Percentiles rank a stretch among this genome's conserved stretches.
Evolutionary conservation across 2,888 invertebrate species (phyloP).

Genomic region (Erebia palarica): DNA sequence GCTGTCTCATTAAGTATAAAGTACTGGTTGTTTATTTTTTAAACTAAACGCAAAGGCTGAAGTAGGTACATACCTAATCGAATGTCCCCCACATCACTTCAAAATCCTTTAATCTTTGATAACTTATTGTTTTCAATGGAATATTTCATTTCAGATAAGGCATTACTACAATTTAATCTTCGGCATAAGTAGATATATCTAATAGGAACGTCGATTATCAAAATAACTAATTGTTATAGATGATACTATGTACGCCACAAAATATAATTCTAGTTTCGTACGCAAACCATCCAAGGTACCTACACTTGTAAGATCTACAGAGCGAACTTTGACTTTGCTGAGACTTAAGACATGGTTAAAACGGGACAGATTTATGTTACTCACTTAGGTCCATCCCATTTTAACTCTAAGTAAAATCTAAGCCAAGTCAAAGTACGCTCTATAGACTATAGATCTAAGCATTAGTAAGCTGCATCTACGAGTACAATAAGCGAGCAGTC

Average conservation of each 20-base stretch:
- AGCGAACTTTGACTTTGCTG: too few relatives aligned
- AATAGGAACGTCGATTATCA: background rate
- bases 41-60: slow-evolving; percentile 6
- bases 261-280: background rate
- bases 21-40: background rate
- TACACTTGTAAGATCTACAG: too few relatives aligned
- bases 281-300: background rate
- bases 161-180: slow-evolving; percentile 39
- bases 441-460: too few relatives aligned
- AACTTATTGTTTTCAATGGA: slow-evolving; percentile 60
- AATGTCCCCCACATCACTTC: slow-evolving; percentile 42
- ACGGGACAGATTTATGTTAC: too few relatives aligned
- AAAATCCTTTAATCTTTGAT: slow-evolving; percentile 60
- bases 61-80: slow-evolving; percentile 2
- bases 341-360: too few relatives aligned
- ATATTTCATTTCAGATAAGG: slow-evolving; percentile 46
- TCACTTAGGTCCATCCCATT: too few relatives aligned
- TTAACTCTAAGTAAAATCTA: too few relatives aligned
- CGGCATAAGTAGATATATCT: background rate
- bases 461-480: too few relatives aligned
- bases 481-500: too few relatives aligned
- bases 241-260: background rate
- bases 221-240: background rate
- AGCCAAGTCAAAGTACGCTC: too few relatives aligned
- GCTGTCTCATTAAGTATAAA: too few relatives aligned